Conservation (phyloP, 2,113 vertebrate species). For the Malurus alboscapulatus region DNA sequence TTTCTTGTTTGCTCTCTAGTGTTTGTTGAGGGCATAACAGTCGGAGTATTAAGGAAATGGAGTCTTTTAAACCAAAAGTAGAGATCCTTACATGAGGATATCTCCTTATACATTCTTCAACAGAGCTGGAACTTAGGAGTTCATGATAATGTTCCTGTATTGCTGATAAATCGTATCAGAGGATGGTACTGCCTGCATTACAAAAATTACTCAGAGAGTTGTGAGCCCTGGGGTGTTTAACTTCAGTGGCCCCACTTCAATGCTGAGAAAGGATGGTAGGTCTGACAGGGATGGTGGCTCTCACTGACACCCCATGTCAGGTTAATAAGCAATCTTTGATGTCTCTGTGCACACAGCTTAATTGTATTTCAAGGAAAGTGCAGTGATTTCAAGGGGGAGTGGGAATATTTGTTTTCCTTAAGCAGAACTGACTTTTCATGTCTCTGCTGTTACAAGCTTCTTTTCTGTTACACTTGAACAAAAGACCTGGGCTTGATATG, state of each 20-base stretch:
- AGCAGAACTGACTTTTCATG: neutral
- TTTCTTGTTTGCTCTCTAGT: neutral
- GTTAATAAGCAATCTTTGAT: neutral
- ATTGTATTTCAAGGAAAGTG: neutral
- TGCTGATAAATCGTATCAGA: neutral
- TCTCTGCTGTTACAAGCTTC: neutral
- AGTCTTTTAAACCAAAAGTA: neutral
- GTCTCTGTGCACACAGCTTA: neutral
- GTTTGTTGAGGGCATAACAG: neutral
- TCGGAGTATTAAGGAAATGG: neutral
- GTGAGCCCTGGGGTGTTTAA: neutral
- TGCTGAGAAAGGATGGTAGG: neutral
- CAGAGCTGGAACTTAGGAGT: neutral
- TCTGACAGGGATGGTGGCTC: neutral
- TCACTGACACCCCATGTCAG: neutral
- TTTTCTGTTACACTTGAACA: neutral
- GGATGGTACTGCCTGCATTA: neutral
- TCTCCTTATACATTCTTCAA: neutral
- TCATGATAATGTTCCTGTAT: neutral
- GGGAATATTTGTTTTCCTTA: neutral
- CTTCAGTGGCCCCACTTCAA: neutral
- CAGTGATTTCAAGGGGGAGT: neutral
- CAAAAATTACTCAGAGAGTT: neutral
- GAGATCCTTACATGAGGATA: neutral
- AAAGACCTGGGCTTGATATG: neutral